Evolutionary conservation across 1,140 invertebrate species (phyloP).

Genomic region (Tribolium castaneum): DNA sequence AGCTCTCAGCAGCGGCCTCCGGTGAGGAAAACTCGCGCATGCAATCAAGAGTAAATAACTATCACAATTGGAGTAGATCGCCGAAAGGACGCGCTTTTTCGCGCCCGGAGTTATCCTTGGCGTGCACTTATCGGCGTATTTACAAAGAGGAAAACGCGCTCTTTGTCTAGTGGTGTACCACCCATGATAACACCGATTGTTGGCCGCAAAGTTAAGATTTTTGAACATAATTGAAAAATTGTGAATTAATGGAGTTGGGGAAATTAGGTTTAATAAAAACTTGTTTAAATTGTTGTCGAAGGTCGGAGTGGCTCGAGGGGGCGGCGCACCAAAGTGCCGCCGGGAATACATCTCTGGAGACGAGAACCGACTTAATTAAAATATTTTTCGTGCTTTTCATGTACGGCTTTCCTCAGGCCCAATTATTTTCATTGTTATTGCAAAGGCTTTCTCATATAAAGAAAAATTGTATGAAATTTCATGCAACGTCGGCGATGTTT

Average conservation of each 20-base stretch:
- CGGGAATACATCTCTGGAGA: constrained; percentile 3
- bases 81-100: constrained; percentile 20
- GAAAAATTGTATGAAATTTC: neutral
- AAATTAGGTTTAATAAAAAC: constrained; percentile 24
- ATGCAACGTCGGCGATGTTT: too few species aligned
- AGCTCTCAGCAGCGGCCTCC: neutral
- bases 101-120: neutral
- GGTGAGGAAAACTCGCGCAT: neutral
- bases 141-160: neutral
- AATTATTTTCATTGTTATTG: constrained; percentile 34
- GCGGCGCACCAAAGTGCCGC: neutral
- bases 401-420: neutral
- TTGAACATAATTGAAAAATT: constrained; percentile 21
- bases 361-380: constrained; percentile 31
- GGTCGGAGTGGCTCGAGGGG: neutral
- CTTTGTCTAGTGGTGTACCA: constrained; percentile 8
- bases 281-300: constrained; percentile 12
- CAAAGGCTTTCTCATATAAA: neutral
- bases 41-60: constrained; percentile 28
- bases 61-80: constrained; percentile 18
- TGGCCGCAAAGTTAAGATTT: neutral
- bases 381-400: constrained; percentile 23
- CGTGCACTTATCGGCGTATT: neutral
- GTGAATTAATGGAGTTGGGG: constrained; percentile 13
- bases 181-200: constrained; percentile 10